These are phyloP conservation scores for Sipha flava DNA, from an alignment of 1,140 invertebrate species.

Conservation along the genomic window DNA sequence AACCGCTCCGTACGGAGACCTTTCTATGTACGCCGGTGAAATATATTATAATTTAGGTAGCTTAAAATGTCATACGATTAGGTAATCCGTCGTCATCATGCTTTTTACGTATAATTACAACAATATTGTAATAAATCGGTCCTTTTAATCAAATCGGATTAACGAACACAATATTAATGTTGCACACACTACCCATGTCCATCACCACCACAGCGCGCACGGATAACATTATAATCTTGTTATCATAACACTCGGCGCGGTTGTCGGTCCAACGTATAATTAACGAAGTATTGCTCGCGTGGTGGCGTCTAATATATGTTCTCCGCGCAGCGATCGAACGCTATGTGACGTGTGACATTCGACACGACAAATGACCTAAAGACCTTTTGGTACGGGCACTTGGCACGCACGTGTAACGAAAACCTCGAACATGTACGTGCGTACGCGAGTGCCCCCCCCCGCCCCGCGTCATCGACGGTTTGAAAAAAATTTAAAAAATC, in stretches of 20 bases:
- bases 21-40: too few species aligned
- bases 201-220: too few species aligned
- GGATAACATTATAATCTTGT: neutral
- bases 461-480: too few species aligned
- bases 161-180: too few species aligned
- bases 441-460: too few species aligned
- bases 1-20: too few species aligned
- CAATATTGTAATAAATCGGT: too few species aligned
- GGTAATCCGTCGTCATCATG: neutral
- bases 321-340: too few species aligned
- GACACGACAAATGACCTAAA: neutral
- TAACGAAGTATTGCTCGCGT: neutral
- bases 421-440: neutral
- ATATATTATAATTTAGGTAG: too few species aligned
- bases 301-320: neutral
- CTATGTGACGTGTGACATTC: neutral
- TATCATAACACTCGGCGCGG: neutral
- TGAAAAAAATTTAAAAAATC: neutral
- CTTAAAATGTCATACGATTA: neutral
- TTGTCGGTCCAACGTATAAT: neutral
- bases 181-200: too few species aligned
- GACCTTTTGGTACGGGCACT: neutral
- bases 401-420: neutral
- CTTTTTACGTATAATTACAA: neutral
- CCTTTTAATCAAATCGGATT: neutral